These are phyloP conservation scores for Zaprionus capensis DNA, from an alignment of 1,140 invertebrate genomes.

Conservation along the genomic window DNA sequence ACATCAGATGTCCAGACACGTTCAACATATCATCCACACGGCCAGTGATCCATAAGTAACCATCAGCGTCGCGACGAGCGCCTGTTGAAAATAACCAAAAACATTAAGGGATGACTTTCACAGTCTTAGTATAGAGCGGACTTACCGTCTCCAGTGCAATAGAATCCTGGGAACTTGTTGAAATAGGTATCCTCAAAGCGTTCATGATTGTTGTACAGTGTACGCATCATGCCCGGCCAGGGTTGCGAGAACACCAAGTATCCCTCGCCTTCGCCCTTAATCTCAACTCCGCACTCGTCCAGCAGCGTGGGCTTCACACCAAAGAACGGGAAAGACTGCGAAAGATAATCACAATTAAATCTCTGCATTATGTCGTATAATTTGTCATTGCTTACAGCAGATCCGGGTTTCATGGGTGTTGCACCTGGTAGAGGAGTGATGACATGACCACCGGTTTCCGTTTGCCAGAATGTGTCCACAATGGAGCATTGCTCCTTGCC, in stretches of 20 bases:
- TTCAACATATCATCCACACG: conserved; percentile 99
- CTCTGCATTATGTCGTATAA: not conserved
- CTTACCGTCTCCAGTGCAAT: conserved; percentile 98
- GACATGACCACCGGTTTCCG: conserved; percentile 98
- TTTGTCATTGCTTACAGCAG: conserved; percentile 90
- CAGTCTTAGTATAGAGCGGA: conserved; percentile 7
- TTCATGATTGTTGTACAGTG: conserved; percentile 95
- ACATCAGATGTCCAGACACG: conserved; percentile 98
- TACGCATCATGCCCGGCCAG: conserved; percentile 99
- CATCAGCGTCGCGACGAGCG: conserved; percentile 95
- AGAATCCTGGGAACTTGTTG: conserved; percentile 97
- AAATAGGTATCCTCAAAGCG: conserved; percentile 98
- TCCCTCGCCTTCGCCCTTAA: conserved; percentile 95
- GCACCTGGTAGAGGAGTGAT: conserved; percentile 97
- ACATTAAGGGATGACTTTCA: not conserved
- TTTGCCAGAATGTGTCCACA: conserved; percentile 99
- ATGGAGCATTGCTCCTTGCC: conserved; percentile 94
- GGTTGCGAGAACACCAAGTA: conserved; percentile 96
- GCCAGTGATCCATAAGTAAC: conserved; percentile 98
- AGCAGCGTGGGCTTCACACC: conserved; percentile 95
- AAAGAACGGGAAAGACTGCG: conserved; percentile 97
- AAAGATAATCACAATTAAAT: conserved; percentile 10
- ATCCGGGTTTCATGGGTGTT: conserved; percentile 98
- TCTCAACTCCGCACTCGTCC: conserved; percentile 93
- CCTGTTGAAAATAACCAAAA: conserved; percentile 85